A percentile compares a stretch with the other conserved stretches of the same genome.
phyloP scores from a whole-genome alignment of 2,113 vertebrate genomes.

The Mohoua ochrocephala region DNA sequence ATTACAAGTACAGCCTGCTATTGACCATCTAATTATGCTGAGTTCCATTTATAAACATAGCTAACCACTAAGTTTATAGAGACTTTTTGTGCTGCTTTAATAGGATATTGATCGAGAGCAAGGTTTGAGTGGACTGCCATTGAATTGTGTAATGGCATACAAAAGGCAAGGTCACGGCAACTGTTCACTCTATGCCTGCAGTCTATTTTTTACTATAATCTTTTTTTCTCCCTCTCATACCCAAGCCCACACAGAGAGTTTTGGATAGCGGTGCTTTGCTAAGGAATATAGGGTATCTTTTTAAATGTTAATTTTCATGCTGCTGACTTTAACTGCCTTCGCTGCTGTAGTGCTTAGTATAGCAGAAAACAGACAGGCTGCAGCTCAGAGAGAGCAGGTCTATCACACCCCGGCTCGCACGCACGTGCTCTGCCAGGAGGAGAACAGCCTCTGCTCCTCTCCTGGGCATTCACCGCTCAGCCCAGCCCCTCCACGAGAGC shows the following conservation, averaged over 20 bases:
- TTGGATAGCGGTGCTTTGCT: constrained; percentile 34
- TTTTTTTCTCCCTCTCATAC: constrained; percentile 52
- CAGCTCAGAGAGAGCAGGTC: not conserved
- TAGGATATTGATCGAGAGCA: constrained; percentile 99
- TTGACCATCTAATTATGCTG: constrained; percentile 87
- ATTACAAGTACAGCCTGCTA: constrained; percentile 79
- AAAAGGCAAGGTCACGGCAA: constrained; percentile 89
- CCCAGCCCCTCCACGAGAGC: not conserved
- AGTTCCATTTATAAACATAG: constrained; percentile 92
- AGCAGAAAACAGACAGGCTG: constrained; percentile 6
- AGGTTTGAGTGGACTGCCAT: constrained; percentile 91
- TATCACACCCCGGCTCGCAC: not conserved
- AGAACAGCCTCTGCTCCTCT: not conserved
- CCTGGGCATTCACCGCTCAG: not conserved
- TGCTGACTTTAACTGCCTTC: constrained; percentile 40
- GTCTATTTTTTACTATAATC: constrained; percentile 73
- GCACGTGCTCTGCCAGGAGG: not conserved
- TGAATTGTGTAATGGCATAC: constrained; percentile 94
- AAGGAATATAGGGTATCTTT: constrained; percentile 45
- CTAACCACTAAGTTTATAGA: constrained; percentile 89
- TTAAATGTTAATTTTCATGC: constrained; percentile 58
- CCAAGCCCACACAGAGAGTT: constrained; percentile 41
- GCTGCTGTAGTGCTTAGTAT: constrained; percentile 1
- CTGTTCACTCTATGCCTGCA: constrained; percentile 63
- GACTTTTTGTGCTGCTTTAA: constrained; percentile 94